These are phyloP conservation scores for Ladona fulva DNA, from an alignment of 1,140 invertebrate genomes.

Conservation along the genomic window DNA sequence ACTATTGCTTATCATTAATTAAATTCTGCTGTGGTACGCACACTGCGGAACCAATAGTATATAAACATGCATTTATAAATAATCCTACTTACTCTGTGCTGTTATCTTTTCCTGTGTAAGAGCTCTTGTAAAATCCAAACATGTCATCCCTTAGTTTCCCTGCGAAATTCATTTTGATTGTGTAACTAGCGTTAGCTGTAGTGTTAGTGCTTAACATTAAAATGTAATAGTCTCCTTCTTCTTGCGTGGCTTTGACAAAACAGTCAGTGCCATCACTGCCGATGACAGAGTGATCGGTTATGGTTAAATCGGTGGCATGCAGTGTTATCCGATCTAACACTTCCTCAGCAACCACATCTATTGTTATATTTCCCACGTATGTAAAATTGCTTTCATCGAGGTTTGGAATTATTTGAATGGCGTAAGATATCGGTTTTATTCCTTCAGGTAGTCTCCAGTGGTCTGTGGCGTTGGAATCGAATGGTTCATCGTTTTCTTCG, in stretches of 20 bases:
- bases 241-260: background rate
- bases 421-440: background rate
- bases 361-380: background rate
- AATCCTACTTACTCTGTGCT: slow-evolving; percentile 35
- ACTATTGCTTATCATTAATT: no score
- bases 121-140: slow-evolving; percentile 72
- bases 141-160: slow-evolving; percentile 48
- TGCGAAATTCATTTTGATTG: slow-evolving; percentile 40
- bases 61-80: no score
- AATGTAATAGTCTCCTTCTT: background rate
- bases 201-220: slow-evolving; percentile 24
- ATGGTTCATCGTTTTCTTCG: no score
- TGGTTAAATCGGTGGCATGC: slow-evolving; percentile 15
- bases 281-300: slow-evolving; percentile 22
- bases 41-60: no score
- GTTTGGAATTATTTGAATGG: background rate
- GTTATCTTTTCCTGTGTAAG: slow-evolving; percentile 45
- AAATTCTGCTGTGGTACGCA: no score
- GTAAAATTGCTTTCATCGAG: background rate
- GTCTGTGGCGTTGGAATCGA: no score
- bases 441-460: background rate
- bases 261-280: background rate
- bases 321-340: background rate
- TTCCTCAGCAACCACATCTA: background rate
- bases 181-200: slow-evolving; percentile 29